Percentiles rank a stretch among this genome's conserved stretches.
Conservation (phyloP, 2,888 invertebrate species). For the Pollenia labialis region DNA sequence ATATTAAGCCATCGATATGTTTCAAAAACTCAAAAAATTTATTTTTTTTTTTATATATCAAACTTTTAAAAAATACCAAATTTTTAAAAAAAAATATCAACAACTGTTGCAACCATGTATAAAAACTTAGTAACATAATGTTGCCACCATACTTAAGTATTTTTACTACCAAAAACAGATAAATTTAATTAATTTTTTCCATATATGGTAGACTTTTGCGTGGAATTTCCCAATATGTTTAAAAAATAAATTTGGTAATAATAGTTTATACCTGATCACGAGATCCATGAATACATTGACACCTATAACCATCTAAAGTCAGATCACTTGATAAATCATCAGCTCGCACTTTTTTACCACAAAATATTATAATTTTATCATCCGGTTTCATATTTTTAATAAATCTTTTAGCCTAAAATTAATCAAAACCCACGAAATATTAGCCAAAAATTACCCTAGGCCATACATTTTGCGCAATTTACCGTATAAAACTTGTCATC, state of each 20-base stretch:
- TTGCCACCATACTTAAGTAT: no score
- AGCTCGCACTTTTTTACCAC: conserved; percentile 93
- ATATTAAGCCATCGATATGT: no score
- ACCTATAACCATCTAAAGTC: conserved; percentile 87
- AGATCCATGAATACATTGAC: conserved; percentile 95
- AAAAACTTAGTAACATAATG: no score
- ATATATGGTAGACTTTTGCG: no score
- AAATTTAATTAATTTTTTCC: no score
- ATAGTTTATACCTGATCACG: conserved; percentile 87
- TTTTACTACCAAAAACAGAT: no score
- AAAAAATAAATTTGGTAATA: not conserved
- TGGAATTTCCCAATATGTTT: no score
- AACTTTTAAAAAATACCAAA: no score
- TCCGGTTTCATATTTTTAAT: conserved; percentile 88
- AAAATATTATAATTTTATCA: conserved; percentile 96
- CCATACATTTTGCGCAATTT: not conserved
- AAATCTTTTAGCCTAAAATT: conserved; percentile 87
- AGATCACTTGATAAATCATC: conserved; percentile 93
- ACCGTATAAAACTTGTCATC: conserved; percentile 86
- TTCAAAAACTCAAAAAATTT: no score
- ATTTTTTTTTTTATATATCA: no score
- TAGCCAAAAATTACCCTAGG: not conserved
- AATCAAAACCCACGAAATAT: not conserved
- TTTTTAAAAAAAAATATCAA: no score
- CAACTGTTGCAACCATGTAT: no score